Evolutionary conservation across 2,113 vertebrate genomes (phyloP).

Genomic region (Crotalus helleri): DNA sequence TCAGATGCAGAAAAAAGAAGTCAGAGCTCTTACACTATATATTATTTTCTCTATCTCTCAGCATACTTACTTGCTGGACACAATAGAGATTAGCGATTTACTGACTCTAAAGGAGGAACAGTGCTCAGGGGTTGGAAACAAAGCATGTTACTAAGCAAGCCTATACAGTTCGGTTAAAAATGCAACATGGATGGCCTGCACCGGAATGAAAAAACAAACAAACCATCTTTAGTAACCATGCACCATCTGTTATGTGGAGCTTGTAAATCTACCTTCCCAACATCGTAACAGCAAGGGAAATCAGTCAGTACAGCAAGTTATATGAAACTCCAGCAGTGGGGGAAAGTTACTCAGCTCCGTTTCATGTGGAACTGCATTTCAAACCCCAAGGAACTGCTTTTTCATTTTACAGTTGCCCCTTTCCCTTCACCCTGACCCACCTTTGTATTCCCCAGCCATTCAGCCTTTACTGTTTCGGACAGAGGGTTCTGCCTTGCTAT

Average conservation of each 20-base stretch:
- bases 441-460: conserved; percentile 53
- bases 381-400: conserved; percentile 62
- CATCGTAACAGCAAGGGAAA: conserved; percentile 65
- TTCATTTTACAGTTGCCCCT: conserved; percentile 65
- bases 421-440: conserved; percentile 60
- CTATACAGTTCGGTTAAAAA: background rate
- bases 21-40: background rate
- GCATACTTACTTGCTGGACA: conserved; percentile 23
- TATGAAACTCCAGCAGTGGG: conserved; percentile 28
- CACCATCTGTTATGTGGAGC: conserved; percentile 45
- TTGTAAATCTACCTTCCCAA: conserved; percentile 58
- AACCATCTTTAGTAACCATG: conserved; percentile 26
- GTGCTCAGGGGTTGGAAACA: background rate
- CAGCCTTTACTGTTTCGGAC: conserved; percentile 54
- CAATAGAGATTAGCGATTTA: background rate
- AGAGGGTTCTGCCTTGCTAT: conserved; percentile 52
- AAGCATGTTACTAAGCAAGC: conserved; percentile 18
- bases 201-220: accelerated
- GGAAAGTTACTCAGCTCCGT: conserved; percentile 33
- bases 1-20: conserved; percentile 41
- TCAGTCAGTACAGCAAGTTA: conserved; percentile 53
- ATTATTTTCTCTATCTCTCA: conserved; percentile 32
- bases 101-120: conserved; percentile 9
- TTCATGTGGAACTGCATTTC: conserved; percentile 56
- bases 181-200: background rate